These are phyloP conservation scores for Forpus xanthops DNA, from an alignment of 2,797 vertebrate species.

Conservation along the genomic window DNA sequence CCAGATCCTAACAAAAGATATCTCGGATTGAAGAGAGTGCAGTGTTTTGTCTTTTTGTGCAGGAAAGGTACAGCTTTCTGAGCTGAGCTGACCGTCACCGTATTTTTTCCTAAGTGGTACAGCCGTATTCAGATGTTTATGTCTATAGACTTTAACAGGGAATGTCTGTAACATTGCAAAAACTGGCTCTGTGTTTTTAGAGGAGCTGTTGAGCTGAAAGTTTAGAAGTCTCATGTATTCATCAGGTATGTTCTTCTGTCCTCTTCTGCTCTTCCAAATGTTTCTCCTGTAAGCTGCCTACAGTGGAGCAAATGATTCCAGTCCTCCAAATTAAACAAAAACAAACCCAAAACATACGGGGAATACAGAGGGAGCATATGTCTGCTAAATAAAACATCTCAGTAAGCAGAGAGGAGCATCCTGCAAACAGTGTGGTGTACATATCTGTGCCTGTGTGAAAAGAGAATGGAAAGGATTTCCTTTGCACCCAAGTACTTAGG, in stretches of 20 bases:
- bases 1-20: neutral
- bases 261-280: neutral
- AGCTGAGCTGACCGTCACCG: neutral
- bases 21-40: neutral
- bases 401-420: neutral
- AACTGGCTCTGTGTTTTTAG: neutral
- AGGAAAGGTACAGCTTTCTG: neutral
- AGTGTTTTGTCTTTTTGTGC: neutral
- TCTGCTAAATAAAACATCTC: constrained; percentile 49
- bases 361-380: constrained; percentile 64
- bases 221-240: neutral
- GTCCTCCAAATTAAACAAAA: neutral
- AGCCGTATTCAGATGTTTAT: neutral
- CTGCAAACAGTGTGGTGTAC: neutral
- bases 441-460: neutral
- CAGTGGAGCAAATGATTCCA: constrained; percentile 3
- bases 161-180: neutral
- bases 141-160: neutral
- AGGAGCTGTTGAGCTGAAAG: neutral
- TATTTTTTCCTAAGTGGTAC: neutral
- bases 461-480: neutral
- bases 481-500: neutral
- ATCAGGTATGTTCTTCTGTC: neutral
- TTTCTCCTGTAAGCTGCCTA: neutral
- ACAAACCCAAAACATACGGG: constrained; percentile 40